Evolutionary conservation across 2,888 invertebrate genomes (phyloP), one percentile per base, ranked within the genome.

Genomic region (Caenorhabditis sp.): DNA sequence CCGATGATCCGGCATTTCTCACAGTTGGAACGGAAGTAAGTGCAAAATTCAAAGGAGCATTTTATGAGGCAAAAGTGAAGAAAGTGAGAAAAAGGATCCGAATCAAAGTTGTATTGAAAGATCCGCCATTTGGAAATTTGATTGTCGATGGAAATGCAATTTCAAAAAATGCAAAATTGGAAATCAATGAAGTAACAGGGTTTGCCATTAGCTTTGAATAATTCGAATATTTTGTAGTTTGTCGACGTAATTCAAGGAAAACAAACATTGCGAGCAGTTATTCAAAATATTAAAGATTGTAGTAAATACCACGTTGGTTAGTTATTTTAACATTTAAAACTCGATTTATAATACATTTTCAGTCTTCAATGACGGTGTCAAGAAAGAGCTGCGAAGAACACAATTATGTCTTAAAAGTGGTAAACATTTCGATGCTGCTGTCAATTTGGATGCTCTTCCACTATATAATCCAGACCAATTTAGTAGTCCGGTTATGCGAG

Each of bases 321-420:
- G 93, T 91, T 31, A 23, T 50, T 66, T 69, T 71, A 27, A 43
- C 5, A 60, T 20, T 23, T 49, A n/a, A 17, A 70, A 36, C 3
- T 3, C 3, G 12, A 10, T 3, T 17, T 14, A 2, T 25, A 53
- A 63, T 20, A 14, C n/a, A n/a, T 52, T 21, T 85, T 27, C 82
- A 92, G 97, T 97, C 0, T 99, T 99, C 90, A 96, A 99, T 90
- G 99, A 99, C 90, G 99, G 97, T 1, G 99, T 99, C 88, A 96
- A 97, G 83, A 95, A 95, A 21, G 95, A 95, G 0, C 89, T 99
- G 56, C 91, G 95, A 70, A 91, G 99, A 69, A 94, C 95, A 2
- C 96, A 97, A 3, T 90, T 99, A 25, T 96, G 96, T 88, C 90
- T 97, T 57, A 97, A 99, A 89, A 89, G 97, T 88, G 97, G 95